Evolutionary conservation across 2,888 invertebrate genomes (phyloP).

Genomic region (Pycnomerus fuliginosus): DNA sequence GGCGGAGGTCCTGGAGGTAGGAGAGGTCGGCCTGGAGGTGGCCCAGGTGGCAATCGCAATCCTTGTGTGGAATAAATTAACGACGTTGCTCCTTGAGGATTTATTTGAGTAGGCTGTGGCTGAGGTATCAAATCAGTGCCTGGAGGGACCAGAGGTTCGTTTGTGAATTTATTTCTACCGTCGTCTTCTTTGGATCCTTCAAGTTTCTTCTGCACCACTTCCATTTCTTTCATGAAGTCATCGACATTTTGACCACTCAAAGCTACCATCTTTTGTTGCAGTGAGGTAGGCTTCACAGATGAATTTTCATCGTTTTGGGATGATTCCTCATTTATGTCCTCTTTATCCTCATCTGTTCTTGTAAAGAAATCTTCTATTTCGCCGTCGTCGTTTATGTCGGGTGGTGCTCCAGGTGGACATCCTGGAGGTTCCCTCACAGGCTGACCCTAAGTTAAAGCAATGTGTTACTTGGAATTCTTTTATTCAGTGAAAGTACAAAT

Average conservation of each 20-base stretch:
- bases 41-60: conserved; percentile 54
- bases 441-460: conserved; percentile 56
- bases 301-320: conserved; percentile 21
- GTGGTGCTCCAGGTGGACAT: conserved; percentile 83
- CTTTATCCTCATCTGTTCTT: conserved; percentile 36
- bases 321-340: conserved; percentile 34
- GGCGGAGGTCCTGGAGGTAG: conserved; percentile 61
- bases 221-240: conserved; percentile 91
- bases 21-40: conserved; percentile 53
- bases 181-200: conserved; percentile 47
- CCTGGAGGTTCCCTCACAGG: conserved; percentile 73
- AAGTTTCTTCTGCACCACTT: conserved; percentile 76
- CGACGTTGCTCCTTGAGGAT: conserved; percentile 54
- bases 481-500: too few species aligned
- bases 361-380: conserved; percentile 55
- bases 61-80: conserved; percentile 41
- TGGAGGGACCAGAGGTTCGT: conserved; percentile 44
- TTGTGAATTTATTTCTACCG: conserved; percentile 21
- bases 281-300: conserved; percentile 65
- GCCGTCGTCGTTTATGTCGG: conserved; percentile 67
- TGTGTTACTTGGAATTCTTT: too few species aligned
- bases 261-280: conserved; percentile 86
- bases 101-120: conserved; percentile 24
- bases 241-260: conserved; percentile 90
- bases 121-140: conserved; percentile 43